Evolutionary conservation across 23 tunicate genomes (phyloP), one percentile per base, ranked within the genome.

Genomic region (Styela clava): DNA sequence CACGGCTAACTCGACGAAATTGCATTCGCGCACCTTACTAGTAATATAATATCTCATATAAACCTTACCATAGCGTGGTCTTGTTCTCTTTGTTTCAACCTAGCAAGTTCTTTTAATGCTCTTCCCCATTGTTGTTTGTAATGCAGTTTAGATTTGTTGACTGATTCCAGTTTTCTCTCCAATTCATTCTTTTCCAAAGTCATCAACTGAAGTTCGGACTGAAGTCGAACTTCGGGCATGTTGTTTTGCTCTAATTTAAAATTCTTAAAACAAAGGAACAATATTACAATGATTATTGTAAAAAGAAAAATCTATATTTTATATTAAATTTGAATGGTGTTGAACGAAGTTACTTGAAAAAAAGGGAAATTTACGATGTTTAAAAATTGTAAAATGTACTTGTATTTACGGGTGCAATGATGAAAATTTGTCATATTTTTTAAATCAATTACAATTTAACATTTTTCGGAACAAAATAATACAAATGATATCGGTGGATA

Each of bases 121-220:
- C 99, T 70, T 1, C 91, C 88, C 99, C 99, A 96, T 67, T 96
- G 99, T 63, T 91, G 99, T 52, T 96, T 96, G 84, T 96, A 96
- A 63, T 96, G 99, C 68, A 86, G 82, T 74, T 96, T 96, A 5
- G 99, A 92, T 61, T 96, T 96, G 69, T 77, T 80, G 0, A 86
- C 78, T 1, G 99, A 81, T 34, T 96, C 99, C 5, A 96, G 74
- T 36, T 92, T 92, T 31, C 96, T 91, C 36, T 96, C 97, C 26
- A 90, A 68, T 78, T 96, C 99, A 3, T 85, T 51, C 73, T 96
- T 96, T 64, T 89, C 94, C 82, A 93, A 34, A 44, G 79, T 76
- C 22, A 85, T 71, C 28, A 86, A 68, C 63, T 93, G 90, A 36
- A 93, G 74, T 32, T 93, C 98, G 68, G 98, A 91, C 37, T 93